Evolutionary conservation across 2,113 vertebrate species (phyloP).

Genomic region (Chaetura pelagica): DNA sequence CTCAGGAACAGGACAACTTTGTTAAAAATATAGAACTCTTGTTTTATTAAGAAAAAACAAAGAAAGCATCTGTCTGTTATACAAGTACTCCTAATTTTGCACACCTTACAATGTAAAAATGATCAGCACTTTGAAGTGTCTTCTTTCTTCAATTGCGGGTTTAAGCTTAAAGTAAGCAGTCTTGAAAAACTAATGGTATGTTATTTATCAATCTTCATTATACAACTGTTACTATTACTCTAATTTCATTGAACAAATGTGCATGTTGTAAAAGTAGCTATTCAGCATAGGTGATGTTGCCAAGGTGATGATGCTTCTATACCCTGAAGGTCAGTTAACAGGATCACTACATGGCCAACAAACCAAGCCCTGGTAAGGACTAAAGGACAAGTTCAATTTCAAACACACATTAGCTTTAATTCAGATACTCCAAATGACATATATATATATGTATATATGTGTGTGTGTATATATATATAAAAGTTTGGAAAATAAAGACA

Average conservation of each 20-base stretch:
- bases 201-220: conserved; percentile 49
- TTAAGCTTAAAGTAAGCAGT: conserved; percentile 36
- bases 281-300: neutral
- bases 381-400: neutral
- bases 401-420: neutral
- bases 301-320: neutral
- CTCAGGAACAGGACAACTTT: neutral
- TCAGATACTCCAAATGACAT: neutral
- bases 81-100: conserved; percentile 12
- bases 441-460: too few species aligned
- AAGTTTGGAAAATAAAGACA: neutral
- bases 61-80: neutral
- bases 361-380: fast-evolving
- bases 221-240: conserved; percentile 3
- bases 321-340: neutral
- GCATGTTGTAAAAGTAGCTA: neutral
- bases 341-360: neutral
- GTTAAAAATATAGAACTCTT: neutral
- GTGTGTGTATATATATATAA: neutral
- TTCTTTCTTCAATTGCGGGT: conserved; percentile 36
- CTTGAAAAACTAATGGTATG: conserved; percentile 40
- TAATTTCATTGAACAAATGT: conserved; percentile 35
- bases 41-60: neutral
- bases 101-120: conserved; percentile 24
- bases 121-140: conserved; percentile 19